A percentile compares a stretch with the other conserved stretches of the same genome.
Conservation (phyloP, 2,888 invertebrate species). For the Unio delphinus region DNA sequence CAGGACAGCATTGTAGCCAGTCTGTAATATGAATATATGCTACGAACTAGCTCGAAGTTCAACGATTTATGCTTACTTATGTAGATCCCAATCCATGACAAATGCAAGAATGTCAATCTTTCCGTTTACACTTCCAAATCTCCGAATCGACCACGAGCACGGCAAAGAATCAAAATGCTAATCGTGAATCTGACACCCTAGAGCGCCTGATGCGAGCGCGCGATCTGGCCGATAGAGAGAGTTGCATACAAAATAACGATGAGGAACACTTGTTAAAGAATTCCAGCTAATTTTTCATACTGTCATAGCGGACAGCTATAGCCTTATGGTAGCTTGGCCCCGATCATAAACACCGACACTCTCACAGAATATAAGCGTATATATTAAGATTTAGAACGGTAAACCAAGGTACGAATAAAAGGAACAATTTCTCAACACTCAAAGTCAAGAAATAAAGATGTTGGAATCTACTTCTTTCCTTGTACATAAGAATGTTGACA, state of each 20-base stretch:
- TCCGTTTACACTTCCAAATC: constrained; percentile 7
- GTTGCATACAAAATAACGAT: constrained; percentile 11
- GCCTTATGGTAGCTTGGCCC: constrained; percentile 14
- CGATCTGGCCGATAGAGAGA: neutral
- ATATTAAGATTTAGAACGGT: no score
- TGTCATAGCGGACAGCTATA: constrained; percentile 27
- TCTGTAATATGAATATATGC: no score
- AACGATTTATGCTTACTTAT: neutral
- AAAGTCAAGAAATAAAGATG: no score
- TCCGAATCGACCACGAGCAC: constrained; percentile 13
- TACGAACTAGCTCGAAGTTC: no score
- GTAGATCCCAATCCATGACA: constrained; percentile 5
- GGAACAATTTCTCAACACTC: no score
- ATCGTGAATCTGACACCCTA: constrained; percentile 26
- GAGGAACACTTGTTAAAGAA: constrained; percentile 23
- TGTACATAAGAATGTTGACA: no score
- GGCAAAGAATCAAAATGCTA: constrained; percentile 17
- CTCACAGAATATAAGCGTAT: no score
- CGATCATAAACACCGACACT: neutral
- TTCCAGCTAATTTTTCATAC: constrained; percentile 32
- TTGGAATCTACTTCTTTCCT: no score
- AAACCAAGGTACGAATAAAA: no score
- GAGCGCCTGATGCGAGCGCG: constrained; percentile 6
- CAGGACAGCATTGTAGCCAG: no score
- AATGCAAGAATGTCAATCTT: constrained; percentile 3